Base-by-base conservation (phyloP, 2,888 invertebrate genomes). In the Caenorhabditis afra region DNA sequence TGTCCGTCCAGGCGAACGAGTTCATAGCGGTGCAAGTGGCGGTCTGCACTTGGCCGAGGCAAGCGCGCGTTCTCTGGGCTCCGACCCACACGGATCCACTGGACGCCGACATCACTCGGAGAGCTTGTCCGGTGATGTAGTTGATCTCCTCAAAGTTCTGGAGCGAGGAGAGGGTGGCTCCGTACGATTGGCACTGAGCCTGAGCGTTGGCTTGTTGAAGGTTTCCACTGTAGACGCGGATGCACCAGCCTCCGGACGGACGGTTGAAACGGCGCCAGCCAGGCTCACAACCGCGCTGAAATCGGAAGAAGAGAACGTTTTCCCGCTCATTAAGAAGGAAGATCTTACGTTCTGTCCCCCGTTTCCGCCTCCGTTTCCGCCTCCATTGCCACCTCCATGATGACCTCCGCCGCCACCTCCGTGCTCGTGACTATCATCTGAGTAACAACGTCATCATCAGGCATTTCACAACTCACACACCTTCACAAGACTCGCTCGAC, bases 401-500 rank as follows among this genome's bases (percentile, higher is more conserved):
- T 29, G 29, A 7, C 29, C 29, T 16, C 49, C 8, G 2, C 65
- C 39, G 12, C 53, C 53, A 0, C 67, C 49, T 14, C 35, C 45
- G 29, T 47, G 20, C 5, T 41, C 52, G 20, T n/a, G 64, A 29
- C 29, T 7, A 18, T 52, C 68, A 61, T 55, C 70, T 70, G 52
- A 47, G 7, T 29, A 61, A 18, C 23, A 10, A 45, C 41, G 37
- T 16, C n/a, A n/a, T n/a, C n/a, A n/a, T n/a, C n/a, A n/a, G n/a
- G n/a, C n/a, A n/a, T n/a, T n/a, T n/a, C n/a, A n/a, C n/a, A n/a
- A n/a, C 18, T 12, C 16, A 23, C 45, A 14, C 41, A 67, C 67
- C 67, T 50, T 58, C 67, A 58, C 58, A 58, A 67, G 67, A 67
- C n/a, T 66, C 66, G 20, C 66, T 66, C 14, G 66, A 66, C 2